Percentiles rank a stretch among this genome's conserved stretches.
Evolutionary conservation across 2,888 invertebrate species (phyloP).

Genomic region (Barypeithes pellucidus): DNA sequence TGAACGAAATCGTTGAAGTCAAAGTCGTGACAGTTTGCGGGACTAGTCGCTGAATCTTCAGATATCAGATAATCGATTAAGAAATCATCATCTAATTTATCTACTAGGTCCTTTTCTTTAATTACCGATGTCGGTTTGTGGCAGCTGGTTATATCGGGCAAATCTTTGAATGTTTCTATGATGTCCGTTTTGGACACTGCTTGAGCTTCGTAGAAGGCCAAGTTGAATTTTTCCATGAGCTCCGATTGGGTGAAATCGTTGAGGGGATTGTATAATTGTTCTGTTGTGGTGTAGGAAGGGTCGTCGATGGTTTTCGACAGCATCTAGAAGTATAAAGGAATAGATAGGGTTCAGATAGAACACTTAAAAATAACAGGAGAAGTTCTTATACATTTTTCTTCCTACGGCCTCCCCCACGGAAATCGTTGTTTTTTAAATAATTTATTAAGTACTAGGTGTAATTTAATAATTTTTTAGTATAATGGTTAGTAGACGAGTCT

Average conservation of each 20-base stretch:
- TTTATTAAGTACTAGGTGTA: too few relatives aligned
- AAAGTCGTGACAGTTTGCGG: conserved; percentile 59
- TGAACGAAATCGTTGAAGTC: conserved; percentile 67
- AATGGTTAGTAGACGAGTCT: too few relatives aligned
- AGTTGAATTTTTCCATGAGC: conserved; percentile 69
- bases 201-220: conserved; percentile 70
- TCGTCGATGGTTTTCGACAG: conserved; percentile 37
- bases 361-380: too few relatives aligned
- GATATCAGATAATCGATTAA: conserved; percentile 62
- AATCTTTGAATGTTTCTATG: conserved; percentile 62
- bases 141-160: neutral
- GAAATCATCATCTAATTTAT: conserved; percentile 58
- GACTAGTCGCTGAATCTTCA: conserved; percentile 54
- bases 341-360: neutral
- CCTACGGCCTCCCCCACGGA: too few relatives aligned
- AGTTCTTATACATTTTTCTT: too few relatives aligned
- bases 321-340: conserved; percentile 22
- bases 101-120: conserved; percentile 36
- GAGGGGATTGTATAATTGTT: conserved; percentile 60
- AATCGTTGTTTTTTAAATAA: too few relatives aligned
- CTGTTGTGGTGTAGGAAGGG: conserved; percentile 20
- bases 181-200: conserved; percentile 61
- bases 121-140: neutral
- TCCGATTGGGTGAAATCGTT: conserved; percentile 65
- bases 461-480: too few relatives aligned